A percentile compares a stretch with the other conserved stretches of the same genome.
phyloP scores from a whole-genome alignment of 2,113 vertebrate genomes.

The Platysteira castanea region DNA sequence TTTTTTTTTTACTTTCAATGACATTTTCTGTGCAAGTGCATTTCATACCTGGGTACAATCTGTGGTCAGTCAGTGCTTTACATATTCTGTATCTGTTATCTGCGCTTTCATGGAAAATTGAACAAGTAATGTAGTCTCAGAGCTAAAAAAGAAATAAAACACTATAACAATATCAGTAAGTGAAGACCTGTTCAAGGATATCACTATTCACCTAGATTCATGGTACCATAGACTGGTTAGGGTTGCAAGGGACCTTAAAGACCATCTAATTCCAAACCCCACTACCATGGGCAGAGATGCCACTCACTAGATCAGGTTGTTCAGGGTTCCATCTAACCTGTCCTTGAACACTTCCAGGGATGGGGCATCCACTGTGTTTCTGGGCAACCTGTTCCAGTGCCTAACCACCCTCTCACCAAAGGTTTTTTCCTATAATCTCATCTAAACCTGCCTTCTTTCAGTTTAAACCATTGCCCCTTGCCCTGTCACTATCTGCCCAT shows the following conservation, averaged over 20 bases:
- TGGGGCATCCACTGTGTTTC: no score
- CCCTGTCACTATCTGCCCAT: background rate
- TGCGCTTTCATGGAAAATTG: background rate
- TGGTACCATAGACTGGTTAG: no score
- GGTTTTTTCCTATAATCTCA: background rate
- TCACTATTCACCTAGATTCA: background rate
- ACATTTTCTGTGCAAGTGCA: background rate
- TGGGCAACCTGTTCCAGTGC: no score
- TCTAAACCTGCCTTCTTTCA: background rate
- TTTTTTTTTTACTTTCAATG: background rate
- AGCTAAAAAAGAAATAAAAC: background rate
- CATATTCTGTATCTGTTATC: background rate
- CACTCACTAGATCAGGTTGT: no score
- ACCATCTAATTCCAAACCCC: fast-evolving
- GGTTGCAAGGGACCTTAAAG: background rate
- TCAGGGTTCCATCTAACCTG: no score
- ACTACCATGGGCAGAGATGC: no score
- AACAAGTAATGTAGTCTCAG: background rate
- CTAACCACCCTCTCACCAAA: no score
- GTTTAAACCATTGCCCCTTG: background rate
- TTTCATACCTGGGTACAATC: background rate
- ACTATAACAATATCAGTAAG: background rate
- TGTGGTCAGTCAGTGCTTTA: background rate
- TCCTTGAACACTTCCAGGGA: no score
- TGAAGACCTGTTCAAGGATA: background rate